Conservation (phyloP, 2,113 vertebrate genomes). For the Chaetorhynchus papuensis region DNA sequence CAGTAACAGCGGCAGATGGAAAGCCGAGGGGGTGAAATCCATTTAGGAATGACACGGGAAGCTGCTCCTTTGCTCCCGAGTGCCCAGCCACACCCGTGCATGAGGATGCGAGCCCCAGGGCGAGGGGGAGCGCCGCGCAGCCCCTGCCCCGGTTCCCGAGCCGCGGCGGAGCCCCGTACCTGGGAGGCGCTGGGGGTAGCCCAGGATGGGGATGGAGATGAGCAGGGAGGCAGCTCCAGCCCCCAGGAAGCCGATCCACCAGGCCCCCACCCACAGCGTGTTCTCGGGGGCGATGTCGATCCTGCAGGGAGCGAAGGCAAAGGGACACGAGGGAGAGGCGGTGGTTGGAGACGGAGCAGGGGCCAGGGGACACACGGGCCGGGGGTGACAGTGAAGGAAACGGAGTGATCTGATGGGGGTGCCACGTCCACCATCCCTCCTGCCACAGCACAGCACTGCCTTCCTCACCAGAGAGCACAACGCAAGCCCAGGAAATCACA, state of each 20-base stretch:
- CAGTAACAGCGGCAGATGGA: not conserved
- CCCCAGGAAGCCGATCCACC: constrained; percentile 93
- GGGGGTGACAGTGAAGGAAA: not conserved
- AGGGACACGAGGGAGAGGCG: not conserved
- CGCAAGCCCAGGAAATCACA: accelerated
- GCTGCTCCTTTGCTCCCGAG: not conserved
- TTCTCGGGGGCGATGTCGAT: constrained; percentile 80
- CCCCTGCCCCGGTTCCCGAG: not conserved
- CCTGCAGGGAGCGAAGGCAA: constrained; percentile 35
- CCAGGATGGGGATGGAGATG: constrained; percentile 86
- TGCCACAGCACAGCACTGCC: not conserved
- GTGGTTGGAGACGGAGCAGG: not conserved
- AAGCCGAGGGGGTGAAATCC: not conserved
- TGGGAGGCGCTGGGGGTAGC: constrained; percentile 88
- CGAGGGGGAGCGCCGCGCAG: accelerated
- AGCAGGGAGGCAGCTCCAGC: constrained; percentile 81
- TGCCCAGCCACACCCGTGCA: accelerated
- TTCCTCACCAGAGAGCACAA: not conserved
- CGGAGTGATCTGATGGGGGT: not conserved
- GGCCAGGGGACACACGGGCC: accelerated
- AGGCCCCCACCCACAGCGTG: constrained; percentile 91
- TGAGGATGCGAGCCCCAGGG: not conserved
- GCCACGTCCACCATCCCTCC: not conserved
- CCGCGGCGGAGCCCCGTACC: constrained; percentile 54
- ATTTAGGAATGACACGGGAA: not conserved